phyloP scores from a whole-genome alignment of 2,888 invertebrate species.

The Archips xylosteana region DNA sequence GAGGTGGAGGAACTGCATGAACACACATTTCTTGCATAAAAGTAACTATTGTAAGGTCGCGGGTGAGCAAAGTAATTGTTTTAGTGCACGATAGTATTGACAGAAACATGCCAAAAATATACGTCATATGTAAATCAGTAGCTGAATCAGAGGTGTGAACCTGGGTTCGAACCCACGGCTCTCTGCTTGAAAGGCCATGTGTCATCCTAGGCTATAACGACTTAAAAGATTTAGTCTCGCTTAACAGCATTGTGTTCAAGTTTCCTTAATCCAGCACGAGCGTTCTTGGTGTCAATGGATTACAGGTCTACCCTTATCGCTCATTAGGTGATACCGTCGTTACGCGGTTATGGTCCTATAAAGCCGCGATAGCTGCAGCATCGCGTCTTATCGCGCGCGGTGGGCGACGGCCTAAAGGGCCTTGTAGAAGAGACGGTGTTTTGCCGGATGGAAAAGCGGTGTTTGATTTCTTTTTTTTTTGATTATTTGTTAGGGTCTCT shows the following conservation, averaged over 20 bases:
- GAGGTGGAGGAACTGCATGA: too few relatives aligned
- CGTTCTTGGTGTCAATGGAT: slow-evolving; percentile 1
- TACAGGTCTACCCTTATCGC: slow-evolving; percentile 6
- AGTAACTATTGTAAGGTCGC: too few relatives aligned
- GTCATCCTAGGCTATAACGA: too few relatives aligned
- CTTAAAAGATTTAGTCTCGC: background rate
- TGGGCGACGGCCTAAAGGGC: background rate
- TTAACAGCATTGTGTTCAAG: background rate
- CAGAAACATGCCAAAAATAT: too few relatives aligned
- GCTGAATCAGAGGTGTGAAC: too few relatives aligned
- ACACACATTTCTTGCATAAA: too few relatives aligned
- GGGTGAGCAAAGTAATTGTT: too few relatives aligned
- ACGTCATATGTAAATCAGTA: too few relatives aligned
- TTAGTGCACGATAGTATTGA: too few relatives aligned
- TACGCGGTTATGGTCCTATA: slow-evolving; percentile 9
- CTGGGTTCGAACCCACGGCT: too few relatives aligned
- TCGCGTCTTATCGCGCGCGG: slow-evolving; percentile 12
- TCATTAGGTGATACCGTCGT: slow-evolving; percentile 7
- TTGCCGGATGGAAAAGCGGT: background rate
- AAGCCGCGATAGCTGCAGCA: slow-evolving; percentile 10
- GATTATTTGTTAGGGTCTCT: too few relatives aligned
- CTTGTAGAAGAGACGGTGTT: background rate
- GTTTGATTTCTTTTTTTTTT: background rate
- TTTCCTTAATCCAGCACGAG: background rate
- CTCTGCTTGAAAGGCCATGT: too few relatives aligned